A percentile compares a stretch with the other conserved stretches of the same genome.
phyloP scores from a whole-genome alignment of 2,113 vertebrate genomes.

The Pampusana beccarii region DNA sequence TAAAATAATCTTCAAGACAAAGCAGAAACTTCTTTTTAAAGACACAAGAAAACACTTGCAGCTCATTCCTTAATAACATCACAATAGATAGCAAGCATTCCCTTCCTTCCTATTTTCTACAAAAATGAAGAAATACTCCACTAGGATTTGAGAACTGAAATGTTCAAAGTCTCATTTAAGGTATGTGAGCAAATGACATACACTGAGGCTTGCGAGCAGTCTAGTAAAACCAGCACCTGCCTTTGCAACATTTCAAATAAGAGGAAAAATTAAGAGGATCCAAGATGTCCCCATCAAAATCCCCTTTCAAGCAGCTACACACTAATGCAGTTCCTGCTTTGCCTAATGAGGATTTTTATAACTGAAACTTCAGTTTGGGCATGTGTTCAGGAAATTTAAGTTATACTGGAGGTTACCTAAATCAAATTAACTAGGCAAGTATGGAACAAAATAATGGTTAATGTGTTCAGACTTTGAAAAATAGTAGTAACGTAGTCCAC shows the following conservation, averaged over 20 bases:
- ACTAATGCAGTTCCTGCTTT: background rate
- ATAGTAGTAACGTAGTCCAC: background rate
- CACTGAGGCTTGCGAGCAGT: background rate
- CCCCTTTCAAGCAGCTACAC: background rate
- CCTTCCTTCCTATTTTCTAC: background rate
- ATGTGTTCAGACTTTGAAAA: background rate
- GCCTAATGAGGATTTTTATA: background rate
- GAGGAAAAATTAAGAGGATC: background rate
- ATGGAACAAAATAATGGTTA: background rate
- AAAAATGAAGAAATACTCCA: background rate
- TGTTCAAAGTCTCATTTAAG: background rate
- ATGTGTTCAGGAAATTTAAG: background rate
- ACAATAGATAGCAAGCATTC: background rate
- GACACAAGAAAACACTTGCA: background rate
- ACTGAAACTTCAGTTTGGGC: background rate
- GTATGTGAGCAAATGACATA: background rate
- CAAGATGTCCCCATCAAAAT: background rate
- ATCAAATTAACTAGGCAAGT: background rate
- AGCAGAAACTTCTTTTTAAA: background rate
- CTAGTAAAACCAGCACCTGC: background rate
- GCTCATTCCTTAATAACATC: background rate
- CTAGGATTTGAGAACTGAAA: background rate
- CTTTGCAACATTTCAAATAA: background rate
- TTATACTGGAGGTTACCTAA: background rate
- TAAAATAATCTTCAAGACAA: background rate